phyloP scores from a whole-genome alignment of 2,888 invertebrate species.

The Notocelia uddmanniana region DNA sequence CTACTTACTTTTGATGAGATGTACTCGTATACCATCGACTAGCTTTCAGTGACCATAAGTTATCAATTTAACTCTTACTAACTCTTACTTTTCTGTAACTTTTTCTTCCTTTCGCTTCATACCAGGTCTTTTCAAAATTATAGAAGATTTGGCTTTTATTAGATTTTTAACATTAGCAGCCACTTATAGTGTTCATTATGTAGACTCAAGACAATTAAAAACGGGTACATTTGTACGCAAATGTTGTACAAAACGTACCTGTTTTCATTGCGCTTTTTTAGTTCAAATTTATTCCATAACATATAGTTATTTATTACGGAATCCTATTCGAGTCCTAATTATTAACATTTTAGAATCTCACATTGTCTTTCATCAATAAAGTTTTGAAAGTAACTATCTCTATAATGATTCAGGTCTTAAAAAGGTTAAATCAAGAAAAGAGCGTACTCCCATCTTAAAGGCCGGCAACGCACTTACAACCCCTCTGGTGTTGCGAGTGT shows the following conservation, averaged over 20 bases:
- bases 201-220: neutral
- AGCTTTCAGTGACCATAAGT: constrained; percentile 19
- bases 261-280: neutral
- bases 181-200: neutral
- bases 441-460: no score
- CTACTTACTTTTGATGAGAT: no score
- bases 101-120: constrained; percentile 26
- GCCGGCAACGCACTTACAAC: no score
- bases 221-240: neutral
- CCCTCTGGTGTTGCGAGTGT: no score
- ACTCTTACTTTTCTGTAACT: constrained; percentile 9
- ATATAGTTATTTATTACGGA: neutral
- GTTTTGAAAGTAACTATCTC: no score
- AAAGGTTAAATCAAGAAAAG: no score
- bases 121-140: constrained; percentile 38
- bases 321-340: neutral
- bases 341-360: neutral
- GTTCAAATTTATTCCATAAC: neutral
- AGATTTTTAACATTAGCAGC: neutral
- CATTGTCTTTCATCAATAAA: no score
- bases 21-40: neutral
- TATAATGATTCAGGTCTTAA: no score
- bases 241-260: neutral
- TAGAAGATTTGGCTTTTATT: constrained; percentile 10
- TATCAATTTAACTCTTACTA: constrained; percentile 21